Base-by-base conservation (phyloP, 2,888 invertebrate genomes). In the Entomobrya multifasciata region DNA sequence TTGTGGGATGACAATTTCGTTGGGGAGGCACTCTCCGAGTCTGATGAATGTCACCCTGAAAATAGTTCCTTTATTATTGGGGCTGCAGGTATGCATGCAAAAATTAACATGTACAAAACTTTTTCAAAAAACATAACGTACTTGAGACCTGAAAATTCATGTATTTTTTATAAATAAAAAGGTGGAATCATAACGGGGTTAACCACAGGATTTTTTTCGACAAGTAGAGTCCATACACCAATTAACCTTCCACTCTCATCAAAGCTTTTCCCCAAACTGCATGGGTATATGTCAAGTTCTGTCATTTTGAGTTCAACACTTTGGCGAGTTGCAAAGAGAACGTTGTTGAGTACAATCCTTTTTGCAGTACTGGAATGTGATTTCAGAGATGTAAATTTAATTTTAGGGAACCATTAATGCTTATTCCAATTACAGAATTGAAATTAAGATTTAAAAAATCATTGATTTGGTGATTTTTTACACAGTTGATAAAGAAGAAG, bases 301-400 rank as follows among this genome's bases (percentile, higher is more conserved):
- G 80, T 88, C 30, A 86, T 86, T 41, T 55, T 77, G 13, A 88
- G 88, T 62, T 88, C 88, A 0, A 81, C 86, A 4, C 52, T 57
- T 3, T 88, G 88, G 88, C 74, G 86, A 17, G 60, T 86, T 10
- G 72, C 86, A 41, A 88, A 88, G 36, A 55, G 88, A 44, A 82
- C 82, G 10, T 11, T 86, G 10, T 36, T 86, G 62, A 86, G 87
- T 3, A 86, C 88, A 0, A 41, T 88, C 27, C 67, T 88, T 1
- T 88, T 78, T 79, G 81, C 88, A 20, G 88, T 87, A 8, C 70
- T 88, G 79, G 88, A 88, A 74, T 88, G 88, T 49, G 88, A 88
- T 41, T 88, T 88, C 30, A 77, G 74, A 72, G 88, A 88, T 79
- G 88, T 87, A 79, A 25, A 47, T 47, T 6, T 11, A 62, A 36